These are phyloP conservation scores for Netelia melanura DNA, from an alignment of 2,888 invertebrate species.

Conservation along the genomic window DNA sequence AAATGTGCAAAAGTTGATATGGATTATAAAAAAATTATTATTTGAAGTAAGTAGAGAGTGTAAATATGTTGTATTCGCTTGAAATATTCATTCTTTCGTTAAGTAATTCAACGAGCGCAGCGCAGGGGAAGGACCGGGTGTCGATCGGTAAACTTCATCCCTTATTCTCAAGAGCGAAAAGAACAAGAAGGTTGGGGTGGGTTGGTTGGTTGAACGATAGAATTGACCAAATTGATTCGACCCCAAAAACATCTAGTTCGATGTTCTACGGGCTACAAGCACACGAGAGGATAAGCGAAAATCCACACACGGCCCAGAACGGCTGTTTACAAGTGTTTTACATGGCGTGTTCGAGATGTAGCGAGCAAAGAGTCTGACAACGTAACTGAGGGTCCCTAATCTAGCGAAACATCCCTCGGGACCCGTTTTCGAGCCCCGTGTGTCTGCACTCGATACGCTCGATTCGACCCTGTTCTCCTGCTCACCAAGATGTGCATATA, in stretches of 20 bases:
- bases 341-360: constrained; percentile 80
- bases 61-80: not conserved
- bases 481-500: constrained; percentile 18
- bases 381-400: constrained; percentile 82
- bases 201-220: constrained; percentile 75
- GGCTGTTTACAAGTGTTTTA: constrained; percentile 84
- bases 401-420: constrained; percentile 83
- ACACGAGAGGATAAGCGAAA: constrained; percentile 56
- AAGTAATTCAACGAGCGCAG: constrained; percentile 65
- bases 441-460: constrained; percentile 77
- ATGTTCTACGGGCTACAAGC: constrained; percentile 30
- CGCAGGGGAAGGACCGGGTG: constrained; percentile 67
- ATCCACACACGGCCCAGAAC: constrained; percentile 75
- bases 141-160: constrained; percentile 67
- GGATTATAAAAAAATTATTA: not conserved
- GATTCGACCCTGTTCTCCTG: constrained; percentile 72
- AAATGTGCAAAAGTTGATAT: not conserved
- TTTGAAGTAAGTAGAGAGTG: not conserved
- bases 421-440: constrained; percentile 74
- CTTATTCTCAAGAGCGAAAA: constrained; percentile 58
- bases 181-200: constrained; percentile 52
- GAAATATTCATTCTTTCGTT: constrained; percentile 50
- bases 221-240: constrained; percentile 84
- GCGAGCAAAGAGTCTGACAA: constrained; percentile 69
- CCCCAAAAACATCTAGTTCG: constrained; percentile 80